Evolutionary conservation across 30 jellyfish, hydroid and myxozoan species (phyloP), one percentile per base, ranked within the genome.

Genomic region (Chrysaora quinquecirrha): DNA sequence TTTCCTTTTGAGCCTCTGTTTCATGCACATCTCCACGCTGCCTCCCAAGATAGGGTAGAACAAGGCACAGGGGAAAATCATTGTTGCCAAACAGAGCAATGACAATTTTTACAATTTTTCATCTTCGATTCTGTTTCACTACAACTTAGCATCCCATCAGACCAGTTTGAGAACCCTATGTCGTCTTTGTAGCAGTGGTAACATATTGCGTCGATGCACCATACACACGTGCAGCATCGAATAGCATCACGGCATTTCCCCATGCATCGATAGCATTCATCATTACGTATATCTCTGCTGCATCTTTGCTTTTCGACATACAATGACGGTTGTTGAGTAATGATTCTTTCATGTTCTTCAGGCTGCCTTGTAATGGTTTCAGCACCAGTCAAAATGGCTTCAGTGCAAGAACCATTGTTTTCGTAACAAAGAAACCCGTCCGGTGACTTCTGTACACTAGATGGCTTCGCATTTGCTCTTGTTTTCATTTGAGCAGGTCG

Each of bases 131-230:
- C 73, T 0, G 58, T 14, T 48, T 56, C 87, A 22, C 46, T 49
- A 82, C 95, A 85, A 3, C 61, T 14, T 3, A 64, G 28, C 85
- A 85, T 66, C 4, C 75, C 87, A 11, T 49, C 78, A 61, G 65
- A 48, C 95, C 95, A 85, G 71, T 78, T 75, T 7, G 88, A 61
- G 75, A 83, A 74, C 21, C 99, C 99, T 43, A 94, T 77, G 65
- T 94, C 99, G 72, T 87, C 96, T 34, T 72, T 82, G 35, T 27
- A 81, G 64, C 99, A 87, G 48, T 94, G 99, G 31, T 94, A 94
- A 49, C 96, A 94, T 28, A 49, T 68, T 0, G 99, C 96, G 31
- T 94, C 93, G 16, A 94, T 46, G 62, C 99, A 94, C 88, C 88
- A 69, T 21, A 70, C 46, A 80, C 99, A 94, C 3, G 99, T 94